Base-by-base conservation (phyloP, 2,113 vertebrate species). In the Ophiodon elongatus region DNA sequence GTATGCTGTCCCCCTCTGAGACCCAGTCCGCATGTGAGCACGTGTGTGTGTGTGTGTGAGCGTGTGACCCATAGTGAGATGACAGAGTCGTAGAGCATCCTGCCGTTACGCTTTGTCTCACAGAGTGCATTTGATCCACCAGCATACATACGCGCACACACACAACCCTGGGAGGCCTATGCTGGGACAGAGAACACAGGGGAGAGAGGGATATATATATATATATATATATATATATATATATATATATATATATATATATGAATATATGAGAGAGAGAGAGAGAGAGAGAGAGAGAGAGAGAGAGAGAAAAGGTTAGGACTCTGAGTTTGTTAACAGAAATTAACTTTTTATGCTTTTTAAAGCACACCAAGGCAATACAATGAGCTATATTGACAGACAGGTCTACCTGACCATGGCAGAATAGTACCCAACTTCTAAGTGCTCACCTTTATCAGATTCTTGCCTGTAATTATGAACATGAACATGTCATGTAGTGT, bases 51-150 rank as follows among this genome's bases (percentile, higher is more conserved):
- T 77, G 84, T 73, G 74, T 45, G 14, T 45, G 43, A 82, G 88
- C 80, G 85, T 89, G 90, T 80, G 33, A 88, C 80, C 85, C 93
- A 90, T 91, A 88, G 93, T 86, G 93, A 93, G 91, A 94, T 92
- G 93, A 93, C 91, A 94, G 93, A 93, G 90, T 88, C 45, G 76
- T 82, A 66, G 82, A 91, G 92, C 80, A 57, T 91, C 92, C 92
- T 87, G 91, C 88, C 68, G 90, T 54, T 91, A 86, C 65, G 87
- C 91, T 92, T 92, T 93, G 90, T 94, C 89, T 94, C 91, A 89
- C 89, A 91, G 90, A 92, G 92, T 83, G 90, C 83, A 92, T 94
- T 94, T 93, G 93, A 94, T 94, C 93, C 89, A 84, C 71, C 87
- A 79, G 77, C 80, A 17, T 75, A 52, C 14, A 8, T 31, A 21